phyloP scores from a whole-genome alignment of 2,888 invertebrate genomes.

The Trissoscelio sp. region DNA sequence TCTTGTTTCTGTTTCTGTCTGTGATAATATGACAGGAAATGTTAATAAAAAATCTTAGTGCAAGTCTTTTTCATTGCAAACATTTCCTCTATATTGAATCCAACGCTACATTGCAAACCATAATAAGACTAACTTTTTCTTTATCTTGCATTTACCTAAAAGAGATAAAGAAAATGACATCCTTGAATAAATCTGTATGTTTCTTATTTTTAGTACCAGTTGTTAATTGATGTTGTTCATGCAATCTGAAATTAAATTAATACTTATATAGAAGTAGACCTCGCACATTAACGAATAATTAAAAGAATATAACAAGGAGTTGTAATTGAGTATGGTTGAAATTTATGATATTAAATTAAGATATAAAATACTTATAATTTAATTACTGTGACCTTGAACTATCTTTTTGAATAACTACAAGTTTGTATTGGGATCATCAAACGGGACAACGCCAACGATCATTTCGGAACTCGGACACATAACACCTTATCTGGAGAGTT shows the following conservation, averaged over 20 bases:
- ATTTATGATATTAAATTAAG: constrained; percentile 8
- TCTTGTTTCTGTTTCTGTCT: no score
- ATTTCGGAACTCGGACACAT: constrained; percentile 65
- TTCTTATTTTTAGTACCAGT: not conserved
- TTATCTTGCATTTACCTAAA: not conserved
- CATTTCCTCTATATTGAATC: not conserved
- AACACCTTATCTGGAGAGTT: constrained; percentile 45
- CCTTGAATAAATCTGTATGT: not conserved
- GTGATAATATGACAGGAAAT: not conserved
- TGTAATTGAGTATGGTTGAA: not conserved
- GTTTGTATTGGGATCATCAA: constrained; percentile 66
- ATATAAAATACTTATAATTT: constrained; percentile 13
- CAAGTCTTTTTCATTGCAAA: not conserved
- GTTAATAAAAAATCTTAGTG: not conserved
- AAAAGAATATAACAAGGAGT: not conserved
- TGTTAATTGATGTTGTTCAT: not conserved
- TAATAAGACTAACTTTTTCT: not conserved
- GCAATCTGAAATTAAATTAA: no score
- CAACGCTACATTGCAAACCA: not conserved
- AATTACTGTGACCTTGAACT: constrained; percentile 44
- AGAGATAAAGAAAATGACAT: constrained; percentile 1
- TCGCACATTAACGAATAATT: not conserved
- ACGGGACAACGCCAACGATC: constrained; percentile 68
- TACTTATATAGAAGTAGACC: not conserved
- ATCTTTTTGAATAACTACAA: constrained; percentile 57